phyloP scores from a whole-genome alignment of 2,888 invertebrate genomes.

The Lithodes maja region DNA sequence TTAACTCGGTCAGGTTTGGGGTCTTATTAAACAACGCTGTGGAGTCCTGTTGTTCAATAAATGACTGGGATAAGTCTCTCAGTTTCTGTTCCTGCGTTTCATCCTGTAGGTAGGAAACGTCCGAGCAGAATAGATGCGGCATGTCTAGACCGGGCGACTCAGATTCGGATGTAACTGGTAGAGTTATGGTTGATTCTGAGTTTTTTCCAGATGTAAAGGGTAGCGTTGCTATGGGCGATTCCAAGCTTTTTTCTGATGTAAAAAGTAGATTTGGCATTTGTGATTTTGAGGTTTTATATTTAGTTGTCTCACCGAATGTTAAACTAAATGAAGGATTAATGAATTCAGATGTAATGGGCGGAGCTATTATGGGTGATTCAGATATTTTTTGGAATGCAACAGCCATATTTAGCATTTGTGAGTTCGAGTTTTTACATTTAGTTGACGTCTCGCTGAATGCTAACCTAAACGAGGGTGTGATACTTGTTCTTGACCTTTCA shows the following conservation, averaged over 20 bases:
- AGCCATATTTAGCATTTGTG: background rate
- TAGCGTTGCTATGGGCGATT: too few species aligned
- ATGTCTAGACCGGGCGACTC: constrained; percentile 9
- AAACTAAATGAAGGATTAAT: background rate
- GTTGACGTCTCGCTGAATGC: background rate
- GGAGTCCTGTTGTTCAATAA: background rate
- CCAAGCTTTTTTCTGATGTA: too few species aligned
- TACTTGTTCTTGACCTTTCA: background rate
- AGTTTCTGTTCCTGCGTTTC: background rate
- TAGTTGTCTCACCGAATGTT: too few species aligned
- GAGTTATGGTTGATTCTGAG: background rate
- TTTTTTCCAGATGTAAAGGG: too few species aligned
- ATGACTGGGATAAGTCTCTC: constrained; percentile 15
- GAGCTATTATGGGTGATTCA: too few species aligned
- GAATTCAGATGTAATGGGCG: too few species aligned
- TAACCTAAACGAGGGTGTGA: background rate
- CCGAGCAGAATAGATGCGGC: constrained; percentile 15
- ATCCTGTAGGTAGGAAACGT: constrained; percentile 30
- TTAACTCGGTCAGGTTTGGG: too few species aligned
- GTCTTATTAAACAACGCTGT: too few species aligned
- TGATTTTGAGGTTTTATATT: too few species aligned
- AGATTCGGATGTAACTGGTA: constrained; percentile 17
- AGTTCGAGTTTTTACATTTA: background rate
- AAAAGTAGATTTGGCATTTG: too few species aligned
- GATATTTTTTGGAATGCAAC: too few species aligned